phyloP scores from a whole-genome alignment of 2,888 invertebrate species.

The Apamea crenata region DNA sequence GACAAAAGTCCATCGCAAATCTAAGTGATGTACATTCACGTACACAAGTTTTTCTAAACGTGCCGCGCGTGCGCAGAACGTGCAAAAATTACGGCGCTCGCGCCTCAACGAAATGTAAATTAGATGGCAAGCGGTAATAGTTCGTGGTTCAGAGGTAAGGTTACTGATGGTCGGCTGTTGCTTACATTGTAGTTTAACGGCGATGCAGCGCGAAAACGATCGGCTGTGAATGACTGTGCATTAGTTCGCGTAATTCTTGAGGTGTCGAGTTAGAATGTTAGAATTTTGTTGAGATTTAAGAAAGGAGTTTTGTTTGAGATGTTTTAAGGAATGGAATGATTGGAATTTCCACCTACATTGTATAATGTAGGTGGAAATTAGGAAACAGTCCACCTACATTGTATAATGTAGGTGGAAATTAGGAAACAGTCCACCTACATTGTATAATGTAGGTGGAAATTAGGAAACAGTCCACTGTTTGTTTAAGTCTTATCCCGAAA shows the following conservation, averaged over 20 bases:
- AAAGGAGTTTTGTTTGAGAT: background rate
- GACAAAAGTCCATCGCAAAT: conserved; percentile 22
- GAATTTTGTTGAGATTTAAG: conserved; percentile 21
- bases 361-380: background rate
- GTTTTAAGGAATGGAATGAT: background rate
- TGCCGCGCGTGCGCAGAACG: conserved; percentile 72
- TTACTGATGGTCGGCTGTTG: conserved; percentile 63
- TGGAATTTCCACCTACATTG: too few relatives aligned
- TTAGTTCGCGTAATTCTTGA: conserved; percentile 62
- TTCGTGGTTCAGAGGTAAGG: conserved; percentile 73
- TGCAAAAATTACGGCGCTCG: conserved; percentile 79
- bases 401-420: background rate
- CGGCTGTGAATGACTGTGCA: conserved; percentile 64
- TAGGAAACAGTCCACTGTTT: background rate
- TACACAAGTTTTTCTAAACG: conserved; percentile 59
- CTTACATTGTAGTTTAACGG: conserved; percentile 62
- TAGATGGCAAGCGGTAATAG: conserved; percentile 71
- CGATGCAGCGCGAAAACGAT: conserved; percentile 59
- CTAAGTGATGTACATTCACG: conserved; percentile 52
- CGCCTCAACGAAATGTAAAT: conserved; percentile 80
- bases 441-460: background rate
- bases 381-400: too few relatives aligned
- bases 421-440: too few relatives aligned
- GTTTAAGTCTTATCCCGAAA: background rate
- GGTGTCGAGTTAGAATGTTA: conserved; percentile 39